Percentiles rank a stretch among this genome's conserved stretches.
phyloP scores from a whole-genome alignment of 2,113 vertebrate species.

The Sinocyclocheilus maitianheensis region DNA sequence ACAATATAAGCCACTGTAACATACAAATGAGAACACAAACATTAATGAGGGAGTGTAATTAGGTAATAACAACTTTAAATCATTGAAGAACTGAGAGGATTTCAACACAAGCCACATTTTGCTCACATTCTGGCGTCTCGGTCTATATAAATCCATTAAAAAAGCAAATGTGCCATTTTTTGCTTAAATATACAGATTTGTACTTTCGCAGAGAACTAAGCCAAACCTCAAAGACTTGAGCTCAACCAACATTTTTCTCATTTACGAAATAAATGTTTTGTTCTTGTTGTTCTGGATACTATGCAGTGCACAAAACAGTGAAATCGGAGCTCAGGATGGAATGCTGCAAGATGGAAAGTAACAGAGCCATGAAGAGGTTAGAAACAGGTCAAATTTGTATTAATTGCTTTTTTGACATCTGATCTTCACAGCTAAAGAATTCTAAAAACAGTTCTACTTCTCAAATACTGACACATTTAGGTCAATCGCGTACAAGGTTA shows the following conservation, averaged over 20 bases:
- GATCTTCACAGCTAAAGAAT: not conserved
- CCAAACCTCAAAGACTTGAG: conserved; percentile 39
- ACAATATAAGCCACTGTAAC: not conserved
- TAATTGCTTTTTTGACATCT: not conserved
- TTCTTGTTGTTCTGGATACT: conserved; percentile 17
- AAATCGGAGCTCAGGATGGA: conserved; percentile 11
- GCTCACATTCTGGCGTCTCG: not conserved
- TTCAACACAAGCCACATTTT: not conserved
- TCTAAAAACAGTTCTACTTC: not conserved
- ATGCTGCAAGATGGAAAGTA: not conserved
- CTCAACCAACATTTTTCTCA: not conserved
- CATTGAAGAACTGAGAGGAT: not conserved
- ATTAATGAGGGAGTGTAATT: not conserved
- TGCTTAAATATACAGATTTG: not conserved
- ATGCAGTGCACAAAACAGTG: not conserved
- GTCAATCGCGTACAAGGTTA: not conserved
- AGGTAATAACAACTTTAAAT: not conserved
- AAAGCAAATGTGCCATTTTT: not conserved
- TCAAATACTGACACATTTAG: conserved; percentile 17
- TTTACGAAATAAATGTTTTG: not conserved
- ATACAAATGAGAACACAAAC: not conserved
- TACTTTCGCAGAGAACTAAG: not conserved
- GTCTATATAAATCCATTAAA: not conserved
- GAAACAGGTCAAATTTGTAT: not conserved
- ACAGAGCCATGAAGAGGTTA: conserved; percentile 21